Percentiles rank a stretch among this genome's conserved stretches.
Evolutionary conservation across 2,113 vertebrate species (phyloP).

Genomic region (Seriola aureovittata): DNA sequence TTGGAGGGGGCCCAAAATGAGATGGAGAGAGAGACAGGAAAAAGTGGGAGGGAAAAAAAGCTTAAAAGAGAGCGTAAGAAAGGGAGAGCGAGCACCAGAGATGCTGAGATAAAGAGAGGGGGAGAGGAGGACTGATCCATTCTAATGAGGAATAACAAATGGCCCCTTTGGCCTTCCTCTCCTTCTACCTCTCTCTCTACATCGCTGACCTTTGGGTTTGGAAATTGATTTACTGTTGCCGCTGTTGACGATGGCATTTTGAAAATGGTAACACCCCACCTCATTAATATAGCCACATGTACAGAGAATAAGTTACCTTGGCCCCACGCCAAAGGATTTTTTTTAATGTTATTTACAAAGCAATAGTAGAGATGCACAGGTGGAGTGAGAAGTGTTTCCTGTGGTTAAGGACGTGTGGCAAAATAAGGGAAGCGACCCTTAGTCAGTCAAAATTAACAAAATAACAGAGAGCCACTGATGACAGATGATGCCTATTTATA

Average conservation of each 20-base stretch:
- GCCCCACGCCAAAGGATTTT: constrained; percentile 61
- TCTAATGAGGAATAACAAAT: constrained; percentile 85
- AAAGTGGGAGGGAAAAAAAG: constrained; percentile 19
- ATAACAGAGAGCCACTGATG: background rate
- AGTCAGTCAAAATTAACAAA: constrained; percentile 27
- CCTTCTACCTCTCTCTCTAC: constrained; percentile 72
- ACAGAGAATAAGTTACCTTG: constrained; percentile 72
- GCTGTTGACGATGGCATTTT: constrained; percentile 86
- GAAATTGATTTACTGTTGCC: constrained; percentile 87
- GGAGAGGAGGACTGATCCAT: constrained; percentile 71
- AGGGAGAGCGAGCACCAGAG: constrained; percentile 40
- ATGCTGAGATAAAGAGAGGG: constrained; percentile 59
- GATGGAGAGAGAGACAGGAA: constrained; percentile 28
- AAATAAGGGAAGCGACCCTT: constrained; percentile 50
- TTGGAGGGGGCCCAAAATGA: constrained; percentile 58
- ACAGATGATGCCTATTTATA: constrained; percentile 14
- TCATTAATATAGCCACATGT: constrained; percentile 84
- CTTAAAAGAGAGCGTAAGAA: constrained; percentile 44
- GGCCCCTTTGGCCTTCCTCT: constrained; percentile 66
- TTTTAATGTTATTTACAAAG: constrained; percentile 73
- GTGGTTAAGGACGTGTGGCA: constrained; percentile 49
- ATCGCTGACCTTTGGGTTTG: constrained; percentile 85
- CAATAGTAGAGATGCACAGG: constrained; percentile 58
- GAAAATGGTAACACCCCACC: constrained; percentile 83
- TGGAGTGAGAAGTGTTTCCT: constrained; percentile 47